Conservation (phyloP, 2,797 vertebrate species). For the Crenichthys baileyi region DNA sequence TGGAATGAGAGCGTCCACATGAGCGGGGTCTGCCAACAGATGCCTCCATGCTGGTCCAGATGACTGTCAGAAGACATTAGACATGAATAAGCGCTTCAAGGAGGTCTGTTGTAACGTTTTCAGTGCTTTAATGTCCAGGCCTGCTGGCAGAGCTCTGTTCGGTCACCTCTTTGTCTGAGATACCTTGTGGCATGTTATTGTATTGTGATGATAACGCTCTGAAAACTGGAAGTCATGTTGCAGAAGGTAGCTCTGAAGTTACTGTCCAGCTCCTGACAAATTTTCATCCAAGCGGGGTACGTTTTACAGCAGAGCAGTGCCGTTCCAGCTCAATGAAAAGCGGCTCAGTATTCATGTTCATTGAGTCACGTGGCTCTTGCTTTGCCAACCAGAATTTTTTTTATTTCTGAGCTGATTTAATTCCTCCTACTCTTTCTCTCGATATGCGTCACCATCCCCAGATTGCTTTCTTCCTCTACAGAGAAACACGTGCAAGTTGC, state of each 20-base stretch:
- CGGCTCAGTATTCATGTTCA: constrained; percentile 10
- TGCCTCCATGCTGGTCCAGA: constrained; percentile 58
- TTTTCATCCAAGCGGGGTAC: constrained; percentile 9
- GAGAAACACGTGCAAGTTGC: constrained; percentile 47
- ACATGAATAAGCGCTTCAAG: constrained; percentile 26
- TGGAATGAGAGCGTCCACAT: constrained; percentile 32
- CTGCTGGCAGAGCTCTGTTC: constrained; percentile 30
- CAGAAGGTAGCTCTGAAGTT: constrained; percentile 12
- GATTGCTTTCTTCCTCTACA: constrained; percentile 32
- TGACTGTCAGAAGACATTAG: constrained; percentile 60
- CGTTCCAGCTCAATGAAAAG: neutral
- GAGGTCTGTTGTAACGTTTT: constrained; percentile 47
- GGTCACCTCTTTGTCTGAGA: neutral
- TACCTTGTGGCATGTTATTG: constrained; percentile 31
- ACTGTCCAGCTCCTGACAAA: constrained; percentile 8
- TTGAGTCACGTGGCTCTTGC: constrained; percentile 48
- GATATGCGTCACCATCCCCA: constrained; percentile 60
- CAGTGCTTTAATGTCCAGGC: constrained; percentile 34
- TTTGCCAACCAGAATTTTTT: constrained; percentile 50
- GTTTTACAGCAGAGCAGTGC: neutral
- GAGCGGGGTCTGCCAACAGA: constrained; percentile 48
- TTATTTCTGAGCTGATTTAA: constrained; percentile 56
- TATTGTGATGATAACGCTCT: constrained; percentile 9
- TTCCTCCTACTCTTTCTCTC: constrained; percentile 31
- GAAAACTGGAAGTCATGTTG: neutral